These are phyloP conservation scores for Entomyzon cyanotis DNA, from an alignment of 2,113 vertebrate genomes.

Conservation along the genomic window DNA sequence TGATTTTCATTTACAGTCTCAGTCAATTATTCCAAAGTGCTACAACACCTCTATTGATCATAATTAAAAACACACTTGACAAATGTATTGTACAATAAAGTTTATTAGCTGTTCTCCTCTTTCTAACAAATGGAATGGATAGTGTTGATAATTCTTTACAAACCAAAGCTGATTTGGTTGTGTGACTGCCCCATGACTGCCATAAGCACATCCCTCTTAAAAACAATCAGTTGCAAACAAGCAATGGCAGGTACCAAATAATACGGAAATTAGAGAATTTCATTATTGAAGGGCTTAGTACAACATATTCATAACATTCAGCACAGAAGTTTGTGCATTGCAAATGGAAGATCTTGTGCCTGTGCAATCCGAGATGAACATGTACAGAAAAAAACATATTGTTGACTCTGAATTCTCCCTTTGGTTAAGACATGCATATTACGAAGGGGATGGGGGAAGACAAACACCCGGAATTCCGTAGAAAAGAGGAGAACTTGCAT, in stretches of 20 bases:
- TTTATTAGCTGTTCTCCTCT: slow-evolving; percentile 89
- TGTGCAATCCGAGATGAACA: slow-evolving; percentile 58
- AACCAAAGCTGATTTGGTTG: slow-evolving; percentile 75
- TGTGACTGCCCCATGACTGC: slow-evolving; percentile 68
- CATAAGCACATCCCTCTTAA: slow-evolving; percentile 65
- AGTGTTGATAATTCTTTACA: slow-evolving; percentile 78
- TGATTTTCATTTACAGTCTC: background rate
- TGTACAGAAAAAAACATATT: slow-evolving; percentile 6
- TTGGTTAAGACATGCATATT: slow-evolving; percentile 73
- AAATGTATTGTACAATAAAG: slow-evolving; percentile 77
- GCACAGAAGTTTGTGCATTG: slow-evolving; percentile 45
- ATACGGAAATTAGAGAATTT: slow-evolving; percentile 26
- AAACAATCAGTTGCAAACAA: slow-evolving; percentile 69
- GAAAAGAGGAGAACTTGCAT: slow-evolving; percentile 80
- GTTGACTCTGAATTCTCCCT: slow-evolving; percentile 41
- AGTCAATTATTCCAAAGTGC: background rate
- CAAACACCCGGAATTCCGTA: slow-evolving; percentile 54
- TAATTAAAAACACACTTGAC: slow-evolving; percentile 75
- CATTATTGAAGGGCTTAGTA: slow-evolving; percentile 57
- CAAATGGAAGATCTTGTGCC: slow-evolving; percentile 52
- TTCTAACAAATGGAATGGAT: slow-evolving; percentile 87
- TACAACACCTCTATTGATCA: background rate
- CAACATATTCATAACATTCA: slow-evolving; percentile 19
- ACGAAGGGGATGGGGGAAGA: background rate
- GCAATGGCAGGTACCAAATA: slow-evolving; percentile 67